Conservation (phyloP, 2,113 vertebrate species). For the Neoarius graeffei region DNA sequence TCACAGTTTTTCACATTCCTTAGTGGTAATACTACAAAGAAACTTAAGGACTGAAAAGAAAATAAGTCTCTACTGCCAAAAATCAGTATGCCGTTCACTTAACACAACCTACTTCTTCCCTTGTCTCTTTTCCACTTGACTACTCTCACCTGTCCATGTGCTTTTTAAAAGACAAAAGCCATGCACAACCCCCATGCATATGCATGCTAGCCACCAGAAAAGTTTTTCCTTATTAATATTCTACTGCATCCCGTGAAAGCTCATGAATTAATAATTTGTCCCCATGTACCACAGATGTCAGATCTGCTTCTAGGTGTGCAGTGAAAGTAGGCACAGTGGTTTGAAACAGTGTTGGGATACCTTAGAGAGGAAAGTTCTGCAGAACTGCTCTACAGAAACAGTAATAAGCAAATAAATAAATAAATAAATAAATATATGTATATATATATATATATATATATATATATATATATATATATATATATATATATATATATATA, state of each 20-base stretch:
- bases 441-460: too few relatives aligned
- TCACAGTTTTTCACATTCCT: neutral
- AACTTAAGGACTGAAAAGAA: neutral
- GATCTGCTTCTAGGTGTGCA: constrained; percentile 53
- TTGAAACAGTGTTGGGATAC: constrained; percentile 25
- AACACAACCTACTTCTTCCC: neutral
- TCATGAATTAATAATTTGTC: constrained; percentile 70
- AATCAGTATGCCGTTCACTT: neutral
- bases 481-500: too few relatives aligned
- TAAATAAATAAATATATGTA: too few relatives aligned
- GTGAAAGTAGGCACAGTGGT: constrained; percentile 40
- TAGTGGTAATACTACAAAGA: neutral
- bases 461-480: too few relatives aligned
- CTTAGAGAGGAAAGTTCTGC: constrained; percentile 15
- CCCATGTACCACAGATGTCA: constrained; percentile 48
- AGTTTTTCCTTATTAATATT: constrained; percentile 72
- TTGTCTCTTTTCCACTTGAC: constrained; percentile 47
- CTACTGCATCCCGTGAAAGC: constrained; percentile 57
- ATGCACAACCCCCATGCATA: constrained; percentile 64
- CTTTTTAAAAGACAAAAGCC: constrained; percentile 63
- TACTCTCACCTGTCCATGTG: constrained; percentile 54
- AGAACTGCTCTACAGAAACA: constrained; percentile 8
- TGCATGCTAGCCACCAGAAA: constrained; percentile 67
- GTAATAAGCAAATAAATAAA: neutral
- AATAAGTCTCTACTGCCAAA: neutral